Evolutionary conservation across 2,113 vertebrate species (phyloP), one percentile per base, ranked within the genome.

Genomic region (Grallaria varia): DNA sequence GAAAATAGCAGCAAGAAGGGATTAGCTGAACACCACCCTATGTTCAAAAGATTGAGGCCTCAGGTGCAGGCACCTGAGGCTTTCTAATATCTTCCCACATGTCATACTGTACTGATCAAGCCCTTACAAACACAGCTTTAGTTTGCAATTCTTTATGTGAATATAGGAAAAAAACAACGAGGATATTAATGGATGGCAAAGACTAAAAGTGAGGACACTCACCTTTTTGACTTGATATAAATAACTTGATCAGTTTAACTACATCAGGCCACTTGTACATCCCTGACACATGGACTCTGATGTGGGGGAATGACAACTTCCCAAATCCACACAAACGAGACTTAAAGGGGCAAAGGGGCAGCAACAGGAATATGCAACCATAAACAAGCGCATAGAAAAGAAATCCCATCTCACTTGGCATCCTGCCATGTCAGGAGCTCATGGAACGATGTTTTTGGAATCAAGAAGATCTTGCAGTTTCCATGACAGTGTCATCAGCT

Each of bases 1-100:
- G 96, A 89, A 98, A 98, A 96, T 47, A 92, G 88, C 67, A 90
- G 85, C 49, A 81, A 93, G 52, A 96, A 92, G 4, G 11, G 80
- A 92, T 92, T 87, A 94, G 9, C 87, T 85, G 52, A 78, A 8
- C 49, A 84, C 7, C 39, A 53, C 17, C 18, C 60, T 22, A 75
- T 11, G 23, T 80, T 66, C 66, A 67, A 82, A 83, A 55, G 33
- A 58, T 15, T 37, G 24, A 71, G 33, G 63, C 40, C 76, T 92
- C 82, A 69, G 49, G n/a, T 74, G 82, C 49, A 66, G 74, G 40
- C 39, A 56, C 28, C 39, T 69, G 28, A 62, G 83, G 55, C 62
- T 77, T 83, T 60, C 30, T 27, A 10, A 44, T 42, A 15, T 21
- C 31, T 71, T 88, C 58, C 50, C 4, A 6, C 17, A 14, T 2